A percentile compares a stretch with the other conserved stretches of the same genome.
Evolutionary conservation across 2,113 vertebrate genomes (phyloP).

Genomic region (Pica pica): DNA sequence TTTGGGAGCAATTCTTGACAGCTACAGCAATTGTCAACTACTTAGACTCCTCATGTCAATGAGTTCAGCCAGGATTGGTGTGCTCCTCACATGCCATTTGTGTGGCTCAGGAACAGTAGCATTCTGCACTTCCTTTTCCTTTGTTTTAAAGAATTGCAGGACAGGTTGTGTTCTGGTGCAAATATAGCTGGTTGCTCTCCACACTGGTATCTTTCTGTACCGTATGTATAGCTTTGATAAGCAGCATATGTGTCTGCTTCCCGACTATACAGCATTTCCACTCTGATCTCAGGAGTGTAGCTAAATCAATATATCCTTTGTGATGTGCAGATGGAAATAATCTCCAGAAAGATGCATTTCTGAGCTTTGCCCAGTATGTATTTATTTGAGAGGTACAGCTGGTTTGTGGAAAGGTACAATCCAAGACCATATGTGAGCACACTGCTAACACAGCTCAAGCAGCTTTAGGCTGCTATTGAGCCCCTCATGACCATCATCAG

Average conservation of each 20-base stretch:
- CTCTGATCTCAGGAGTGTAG: slow-evolving; percentile 58
- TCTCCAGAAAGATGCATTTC: slow-evolving; percentile 56
- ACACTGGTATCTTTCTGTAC: not conserved
- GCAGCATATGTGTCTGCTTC: slow-evolving; percentile 52
- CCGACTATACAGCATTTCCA: slow-evolving; percentile 25
- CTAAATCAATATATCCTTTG: slow-evolving; percentile 61
- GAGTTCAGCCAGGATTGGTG: not conserved
- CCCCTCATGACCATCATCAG: not conserved
- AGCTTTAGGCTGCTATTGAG: not conserved
- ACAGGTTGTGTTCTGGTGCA: not conserved
- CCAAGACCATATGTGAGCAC: slow-evolving; percentile 5
- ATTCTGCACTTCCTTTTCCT: slow-evolving; percentile 17
- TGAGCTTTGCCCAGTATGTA: slow-evolving; percentile 18
- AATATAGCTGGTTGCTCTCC: slow-evolving; percentile 1
- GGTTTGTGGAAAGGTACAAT: slow-evolving; percentile 44
- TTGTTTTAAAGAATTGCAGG: slow-evolving; percentile 38
- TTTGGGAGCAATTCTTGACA: not conserved
- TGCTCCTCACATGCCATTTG: not conserved
- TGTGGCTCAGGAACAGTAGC: not conserved
- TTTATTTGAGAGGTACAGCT: slow-evolving; percentile 57
- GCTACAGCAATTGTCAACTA: not conserved
- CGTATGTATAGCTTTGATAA: slow-evolving; percentile 47
- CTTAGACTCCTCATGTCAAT: not conserved
- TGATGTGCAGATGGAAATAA: slow-evolving; percentile 64
- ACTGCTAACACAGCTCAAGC: not conserved